Evolutionary conservation across 2,797 vertebrate species (phyloP), one percentile per base, ranked within the genome.

Genomic region (Gallinago solitaria): DNA sequence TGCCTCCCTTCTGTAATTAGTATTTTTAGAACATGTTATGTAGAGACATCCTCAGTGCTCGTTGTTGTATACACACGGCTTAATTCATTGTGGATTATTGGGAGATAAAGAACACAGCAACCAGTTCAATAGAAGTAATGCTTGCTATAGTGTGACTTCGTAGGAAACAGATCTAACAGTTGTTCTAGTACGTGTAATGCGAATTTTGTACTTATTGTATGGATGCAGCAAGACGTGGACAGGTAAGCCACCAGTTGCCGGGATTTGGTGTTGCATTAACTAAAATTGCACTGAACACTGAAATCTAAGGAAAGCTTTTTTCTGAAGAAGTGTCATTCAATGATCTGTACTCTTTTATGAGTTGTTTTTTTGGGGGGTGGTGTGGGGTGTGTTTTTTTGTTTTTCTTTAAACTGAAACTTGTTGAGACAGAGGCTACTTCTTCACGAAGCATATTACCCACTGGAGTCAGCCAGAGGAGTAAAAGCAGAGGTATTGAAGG

Each of bases 151-250:
- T 70, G 19, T 37, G 23, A 37, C 13, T 9, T n/a, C 14, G 65
- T 47, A 7, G 6, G 50, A 57, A 89, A 50, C 5, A 30, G 24
- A 6, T 69, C 41, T 50, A 11, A 20, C 53, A 48, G 9, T 53
- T 59, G 11, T 70, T 65, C 28, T 32, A 9, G n/a, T 59, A 21
- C 0, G 0, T 65, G 15, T 43, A 14, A 39, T n/a, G 16, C 0
- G 7, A 67, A 23, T 63, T 61, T 77, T 83, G 11, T 51, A 12
- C 39, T 63, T 85, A n/a, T 0, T 51, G 23, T 50, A 33, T 37
- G 37, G 47, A 43, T 75, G 35, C 45, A 79, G 39, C 45, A 61
- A 32, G 59, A 48, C 57, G 37, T 0, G 0, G 35, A 24, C 48
- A 71, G 74, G 35, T 59, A n/a, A 57, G 28, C 43, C 33, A 68